Base-by-base conservation (phyloP, 2,888 invertebrate species). In the Cephonodes hylas region DNA sequence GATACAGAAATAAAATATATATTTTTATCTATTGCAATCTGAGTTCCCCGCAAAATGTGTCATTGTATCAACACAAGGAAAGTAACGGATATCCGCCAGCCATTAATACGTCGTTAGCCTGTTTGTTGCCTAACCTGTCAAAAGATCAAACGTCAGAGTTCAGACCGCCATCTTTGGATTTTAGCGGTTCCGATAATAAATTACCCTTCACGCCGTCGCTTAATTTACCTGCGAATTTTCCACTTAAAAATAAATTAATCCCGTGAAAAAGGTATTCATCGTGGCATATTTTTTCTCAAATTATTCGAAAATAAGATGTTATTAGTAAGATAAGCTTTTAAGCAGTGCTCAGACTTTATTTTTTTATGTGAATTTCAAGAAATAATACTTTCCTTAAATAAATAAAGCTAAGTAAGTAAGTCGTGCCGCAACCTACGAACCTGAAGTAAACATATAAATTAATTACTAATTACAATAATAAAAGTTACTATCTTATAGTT, bases 41-140 rank as follows among this genome's bases (percentile, higher is more conserved):
- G 31, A 10, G 27, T 63, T 60, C 62, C 63, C 48, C 42, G 22
- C 42, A 15, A 48, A 45, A n/a, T 53, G 56, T 64, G 61, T 58
- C 56, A 63, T 58, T 58, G 44, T 60, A 46, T 59, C 31, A 60
- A 64, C 60, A 48, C n/a, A n/a, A 23, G 53, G 31, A 53, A 53
- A 53, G 48, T 48, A 48, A 48, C 48, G 53, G 53, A 53, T 53
- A 53, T 53, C 53, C 53, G 53, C 15, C 53, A 18, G 53, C 53
- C 53, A 53, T 53, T 53, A 31, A 31, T 31, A 31, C 31, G 27
- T 53, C 53, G 53, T 53, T 53, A 53, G 53, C 31, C 53, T 53
- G 53, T 53, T 53, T 53, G 53, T 31, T 38, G 38, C 27, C 31
- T 53, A 31, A 53, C 31, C 53, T 53, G 53, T 53, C 53, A 53